Base-by-base conservation (phyloP, 1,140 invertebrate species). In the Thaumetopoea pityocampa region DNA sequence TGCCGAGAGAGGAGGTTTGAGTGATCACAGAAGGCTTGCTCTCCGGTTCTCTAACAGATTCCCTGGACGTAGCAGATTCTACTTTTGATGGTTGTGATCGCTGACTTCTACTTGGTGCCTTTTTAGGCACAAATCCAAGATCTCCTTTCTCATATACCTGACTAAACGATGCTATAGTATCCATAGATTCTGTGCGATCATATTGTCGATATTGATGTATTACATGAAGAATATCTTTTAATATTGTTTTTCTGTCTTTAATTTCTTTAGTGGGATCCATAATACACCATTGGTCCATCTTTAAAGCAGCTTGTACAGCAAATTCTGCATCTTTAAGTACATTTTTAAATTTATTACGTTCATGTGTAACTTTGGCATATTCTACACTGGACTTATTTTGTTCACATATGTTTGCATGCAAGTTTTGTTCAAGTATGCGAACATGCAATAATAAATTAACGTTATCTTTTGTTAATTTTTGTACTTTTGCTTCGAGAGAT, bases 321-420 rank as follows among this genome's bases (percentile, higher is more conserved):
- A 66, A 63, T 27, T 87, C 88, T 1, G 90, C 88, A 60, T 88
- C 85, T 40, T 86, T 78, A 9, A 92, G 67, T 38, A 92, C 82
- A 19, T 80, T 73, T 1, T 80, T 86, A 5, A 92, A 51, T 23
- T 85, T 85, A 1, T 78, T 29, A 14, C 88, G 86, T 67, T 91
- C 87, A 20, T 70, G 59, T 22, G 79, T 74, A 27, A 89, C 72
- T 32, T 86, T 80, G 2, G 78, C 54, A 5, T 88, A 69, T 22
- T 89, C 78, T 0, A 76, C 63, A 2, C 65, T 58, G 1, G 87
- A 53, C 37, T 85, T 67, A 22, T 77, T 78, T 43, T 87, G 87
- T 15, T 86, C 87, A 10, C 69, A 60, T 20, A 85, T 77, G 19
- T 77, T 64, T 2, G 77, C 67, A 49, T 91, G 85, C 11, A 92